Conservation (phyloP, 2,888 invertebrate species). For the Cephonodes hylas region DNA sequence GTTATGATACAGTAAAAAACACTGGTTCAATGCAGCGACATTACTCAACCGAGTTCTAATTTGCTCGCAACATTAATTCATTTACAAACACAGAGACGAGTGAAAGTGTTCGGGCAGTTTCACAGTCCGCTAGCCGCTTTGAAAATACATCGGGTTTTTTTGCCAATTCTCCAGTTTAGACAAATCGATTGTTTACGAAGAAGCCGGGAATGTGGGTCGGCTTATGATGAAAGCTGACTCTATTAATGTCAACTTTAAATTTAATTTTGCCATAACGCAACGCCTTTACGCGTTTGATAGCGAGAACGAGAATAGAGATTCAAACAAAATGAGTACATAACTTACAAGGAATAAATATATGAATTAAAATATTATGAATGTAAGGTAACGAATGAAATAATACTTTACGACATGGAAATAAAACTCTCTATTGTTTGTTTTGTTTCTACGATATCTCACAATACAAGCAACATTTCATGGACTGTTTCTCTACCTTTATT, state of each 20-base stretch:
- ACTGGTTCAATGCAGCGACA: not conserved
- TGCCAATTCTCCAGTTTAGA: not conserved
- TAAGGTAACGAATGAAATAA: too few species aligned
- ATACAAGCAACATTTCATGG: too few species aligned
- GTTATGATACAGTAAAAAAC: not conserved
- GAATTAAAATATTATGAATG: too few species aligned
- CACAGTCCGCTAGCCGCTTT: constrained; percentile 4
- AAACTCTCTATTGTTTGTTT: too few species aligned
- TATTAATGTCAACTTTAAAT: not conserved
- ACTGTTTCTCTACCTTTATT: too few species aligned
- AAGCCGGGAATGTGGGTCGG: not conserved
- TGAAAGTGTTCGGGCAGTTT: constrained; percentile 8
- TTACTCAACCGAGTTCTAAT: constrained; percentile 5
- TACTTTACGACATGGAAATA: too few species aligned
- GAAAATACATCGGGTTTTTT: not conserved
- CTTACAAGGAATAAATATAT: too few species aligned
- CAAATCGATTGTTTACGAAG: constrained; percentile 3
- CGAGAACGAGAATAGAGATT: too few species aligned
- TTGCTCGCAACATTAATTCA: constrained; percentile 1
- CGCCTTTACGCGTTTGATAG: not conserved
- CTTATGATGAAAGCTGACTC: not conserved
- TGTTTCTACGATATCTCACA: too few species aligned
- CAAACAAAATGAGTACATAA: too few species aligned
- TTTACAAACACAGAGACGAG: not conserved
- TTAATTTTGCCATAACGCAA: not conserved